Conservation (phyloP, 2,888 invertebrate species). For the Elegia similella region DNA sequence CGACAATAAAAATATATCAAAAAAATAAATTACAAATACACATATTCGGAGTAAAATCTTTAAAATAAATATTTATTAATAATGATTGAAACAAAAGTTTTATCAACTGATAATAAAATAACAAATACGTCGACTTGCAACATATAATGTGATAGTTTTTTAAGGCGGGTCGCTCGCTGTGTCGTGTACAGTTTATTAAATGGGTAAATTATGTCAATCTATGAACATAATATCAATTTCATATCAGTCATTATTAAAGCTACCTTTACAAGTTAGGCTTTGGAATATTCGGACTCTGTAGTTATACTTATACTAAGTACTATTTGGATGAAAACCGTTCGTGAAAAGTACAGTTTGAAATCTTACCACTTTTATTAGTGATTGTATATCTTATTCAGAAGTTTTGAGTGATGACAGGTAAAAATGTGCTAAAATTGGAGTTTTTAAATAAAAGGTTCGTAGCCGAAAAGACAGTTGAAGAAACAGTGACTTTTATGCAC, state of each 20-base stretch:
- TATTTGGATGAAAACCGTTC: conserved; percentile 15
- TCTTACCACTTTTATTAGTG: neutral
- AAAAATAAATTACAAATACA: no score
- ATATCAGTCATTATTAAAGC: conserved; percentile 62
- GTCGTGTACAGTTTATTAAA: conserved; percentile 36
- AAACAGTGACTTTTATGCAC: no score
- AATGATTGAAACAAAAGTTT: no score
- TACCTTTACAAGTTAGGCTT: conserved; percentile 46
- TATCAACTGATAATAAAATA: neutral
- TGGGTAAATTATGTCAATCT: conserved; percentile 74
- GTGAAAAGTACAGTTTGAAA: conserved; percentile 13
- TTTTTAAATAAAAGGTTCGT: no score
- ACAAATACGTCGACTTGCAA: conserved; percentile 24
- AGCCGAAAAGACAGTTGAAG: no score
- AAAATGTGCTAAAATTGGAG: no score
- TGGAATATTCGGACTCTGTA: conserved; percentile 24
- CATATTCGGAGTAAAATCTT: no score
- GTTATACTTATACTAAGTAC: conserved; percentile 16
- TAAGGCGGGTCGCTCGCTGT: neutral
- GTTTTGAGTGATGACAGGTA: neutral
- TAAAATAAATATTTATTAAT: no score
- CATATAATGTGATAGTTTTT: conserved; percentile 47
- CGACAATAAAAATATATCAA: no score
- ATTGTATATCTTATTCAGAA: neutral
- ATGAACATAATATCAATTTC: conserved; percentile 70